These are phyloP conservation scores for Oncorhynchus kisutch DNA, from an alignment of 2,113 vertebrate species.

Conservation along the genomic window DNA sequence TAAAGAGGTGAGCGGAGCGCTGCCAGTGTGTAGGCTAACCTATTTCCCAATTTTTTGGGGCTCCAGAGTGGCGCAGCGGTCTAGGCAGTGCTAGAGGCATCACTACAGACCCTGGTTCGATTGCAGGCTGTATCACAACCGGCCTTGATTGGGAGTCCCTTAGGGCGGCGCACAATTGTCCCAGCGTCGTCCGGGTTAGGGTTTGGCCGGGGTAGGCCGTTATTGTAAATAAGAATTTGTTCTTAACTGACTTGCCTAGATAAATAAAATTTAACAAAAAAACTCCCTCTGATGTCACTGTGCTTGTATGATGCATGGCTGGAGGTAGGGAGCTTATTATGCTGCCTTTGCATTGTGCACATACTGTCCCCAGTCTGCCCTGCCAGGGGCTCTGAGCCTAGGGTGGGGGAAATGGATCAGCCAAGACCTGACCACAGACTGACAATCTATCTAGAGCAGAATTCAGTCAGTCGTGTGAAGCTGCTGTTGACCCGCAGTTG, in stretches of 20 bases:
- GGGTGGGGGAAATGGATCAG: constrained; percentile 62
- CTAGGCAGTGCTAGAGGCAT: no score
- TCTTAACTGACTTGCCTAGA: no score
- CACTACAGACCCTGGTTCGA: no score
- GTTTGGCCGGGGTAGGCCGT: no score
- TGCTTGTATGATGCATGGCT: constrained; percentile 36
- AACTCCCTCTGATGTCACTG: constrained; percentile 19
- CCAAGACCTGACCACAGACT: constrained; percentile 62
- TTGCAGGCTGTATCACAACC: no score
- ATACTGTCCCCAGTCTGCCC: constrained; percentile 62
- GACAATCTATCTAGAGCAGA: constrained; percentile 57
- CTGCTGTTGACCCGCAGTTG: constrained; percentile 20
- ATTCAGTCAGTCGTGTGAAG: background rate
- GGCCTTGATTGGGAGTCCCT: no score
- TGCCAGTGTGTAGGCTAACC: background rate
- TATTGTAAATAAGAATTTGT: no score
- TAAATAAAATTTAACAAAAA: no score
- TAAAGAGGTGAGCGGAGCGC: background rate
- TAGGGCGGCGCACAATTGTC: no score
- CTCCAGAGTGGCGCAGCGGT: no score
- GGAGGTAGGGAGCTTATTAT: constrained; percentile 43
- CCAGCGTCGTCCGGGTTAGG: no score
- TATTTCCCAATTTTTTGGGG: no score
- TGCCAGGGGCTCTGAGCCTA: constrained; percentile 40
- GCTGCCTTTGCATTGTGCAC: constrained; percentile 56